Percentiles rank a stretch among this genome's conserved stretches.
These are phyloP conservation scores for Drosophila neonasuta DNA, from an alignment of 2,888 invertebrate genomes.

Conservation along the genomic window DNA sequence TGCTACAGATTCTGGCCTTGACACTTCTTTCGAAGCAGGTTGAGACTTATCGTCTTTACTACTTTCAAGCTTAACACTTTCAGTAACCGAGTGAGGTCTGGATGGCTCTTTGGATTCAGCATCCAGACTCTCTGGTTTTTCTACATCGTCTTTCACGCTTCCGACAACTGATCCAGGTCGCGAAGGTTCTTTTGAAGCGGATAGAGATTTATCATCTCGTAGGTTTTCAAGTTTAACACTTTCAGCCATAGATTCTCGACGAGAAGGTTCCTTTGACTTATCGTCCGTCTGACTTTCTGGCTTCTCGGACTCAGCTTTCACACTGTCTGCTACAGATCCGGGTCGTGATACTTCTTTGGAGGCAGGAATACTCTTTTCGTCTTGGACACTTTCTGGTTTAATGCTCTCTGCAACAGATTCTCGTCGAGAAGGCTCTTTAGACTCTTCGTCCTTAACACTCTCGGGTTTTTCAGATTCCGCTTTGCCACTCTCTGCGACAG, in stretches of 20 bases:
- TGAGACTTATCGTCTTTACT: conserved; percentile 26
- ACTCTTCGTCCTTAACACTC: conserved; percentile 29
- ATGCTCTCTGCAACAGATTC: conserved; percentile 39
- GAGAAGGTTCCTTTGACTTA: conserved; percentile 28
- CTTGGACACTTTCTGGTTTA: conserved; percentile 24
- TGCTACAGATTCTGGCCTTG: conserved; percentile 35
- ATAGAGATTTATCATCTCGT: conserved; percentile 39
- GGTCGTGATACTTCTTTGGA: conserved; percentile 42
- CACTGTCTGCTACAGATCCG: conserved; percentile 4
- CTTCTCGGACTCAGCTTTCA: conserved; percentile 20
- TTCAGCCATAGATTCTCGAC: conserved; percentile 30
- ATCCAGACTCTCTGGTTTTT: conserved; percentile 31
- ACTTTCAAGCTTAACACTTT: conserved; percentile 5
- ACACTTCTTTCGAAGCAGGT: conserved; percentile 35
- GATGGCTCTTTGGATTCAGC: conserved; percentile 40
- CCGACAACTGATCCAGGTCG: conserved; percentile 28
- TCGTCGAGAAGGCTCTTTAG: conserved; percentile 30
- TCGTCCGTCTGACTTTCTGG: conserved; percentile 34
- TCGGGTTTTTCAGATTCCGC: conserved; percentile 26
- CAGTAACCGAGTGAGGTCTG: conserved; percentile 33
- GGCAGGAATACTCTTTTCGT: conserved; percentile 16
- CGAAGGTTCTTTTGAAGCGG: conserved; percentile 21
- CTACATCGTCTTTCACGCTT: conserved; percentile 26
- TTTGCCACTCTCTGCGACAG: conserved; percentile 32
- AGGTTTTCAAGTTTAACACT: conserved; percentile 23